Conservation (phyloP, 2,113 vertebrate genomes). For the Parotia lawesii region DNA sequence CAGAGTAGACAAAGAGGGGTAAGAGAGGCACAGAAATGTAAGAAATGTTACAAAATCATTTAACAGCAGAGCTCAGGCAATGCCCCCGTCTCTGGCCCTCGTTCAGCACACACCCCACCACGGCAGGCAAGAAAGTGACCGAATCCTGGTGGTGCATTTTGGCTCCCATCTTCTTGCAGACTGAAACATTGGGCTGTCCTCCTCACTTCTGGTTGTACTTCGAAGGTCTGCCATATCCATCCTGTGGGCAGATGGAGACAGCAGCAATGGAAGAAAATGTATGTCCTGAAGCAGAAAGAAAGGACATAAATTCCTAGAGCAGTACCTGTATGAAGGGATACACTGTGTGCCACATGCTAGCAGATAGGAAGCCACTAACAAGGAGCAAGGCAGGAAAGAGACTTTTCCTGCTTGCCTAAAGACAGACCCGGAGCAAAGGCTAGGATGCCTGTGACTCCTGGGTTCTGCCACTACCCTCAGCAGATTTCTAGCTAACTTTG, state of each 20-base stretch:
- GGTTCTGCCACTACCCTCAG: neutral
- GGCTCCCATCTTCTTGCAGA: neutral
- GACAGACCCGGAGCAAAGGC: neutral
- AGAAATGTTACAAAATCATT: neutral
- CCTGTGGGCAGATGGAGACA: neutral
- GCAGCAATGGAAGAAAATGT: neutral
- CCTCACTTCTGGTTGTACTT: neutral
- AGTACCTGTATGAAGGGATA: neutral
- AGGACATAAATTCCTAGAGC: neutral
- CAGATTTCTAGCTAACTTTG: constrained; percentile 28
- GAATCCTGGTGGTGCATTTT: neutral
- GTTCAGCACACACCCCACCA: neutral
- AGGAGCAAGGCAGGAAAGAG: neutral
- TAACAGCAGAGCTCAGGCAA: neutral
- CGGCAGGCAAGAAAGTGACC: neutral
- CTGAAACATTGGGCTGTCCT: neutral
- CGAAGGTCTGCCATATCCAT: neutral
- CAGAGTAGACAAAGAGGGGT: neutral
- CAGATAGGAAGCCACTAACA: neutral
- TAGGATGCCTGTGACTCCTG: neutral
- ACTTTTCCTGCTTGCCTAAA: neutral
- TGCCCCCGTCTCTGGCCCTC: neutral
- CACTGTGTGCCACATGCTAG: neutral
- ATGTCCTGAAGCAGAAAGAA: neutral
- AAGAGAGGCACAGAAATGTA: neutral